Conservation (phyloP, 1,140 invertebrate genomes). For the Rhyzopertha dominica region DNA sequence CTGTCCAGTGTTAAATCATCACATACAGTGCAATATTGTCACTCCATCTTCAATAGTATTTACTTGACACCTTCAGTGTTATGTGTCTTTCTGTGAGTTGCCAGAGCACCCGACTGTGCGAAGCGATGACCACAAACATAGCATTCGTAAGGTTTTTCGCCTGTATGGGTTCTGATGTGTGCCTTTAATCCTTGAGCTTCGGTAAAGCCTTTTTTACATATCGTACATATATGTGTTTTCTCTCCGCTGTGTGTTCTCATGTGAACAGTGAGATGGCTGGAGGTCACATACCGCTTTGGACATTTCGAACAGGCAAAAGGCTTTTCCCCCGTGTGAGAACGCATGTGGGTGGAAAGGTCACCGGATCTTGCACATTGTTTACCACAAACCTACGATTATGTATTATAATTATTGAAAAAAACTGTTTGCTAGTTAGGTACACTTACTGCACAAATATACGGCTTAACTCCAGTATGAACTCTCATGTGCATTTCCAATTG, state of each 20-base stretch:
- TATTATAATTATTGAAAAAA: constrained; percentile 1
- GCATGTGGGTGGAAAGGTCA: constrained; percentile 31
- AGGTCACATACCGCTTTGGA: constrained; percentile 50
- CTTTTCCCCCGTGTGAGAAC: constrained; percentile 53
- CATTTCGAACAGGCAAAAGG: constrained; percentile 68
- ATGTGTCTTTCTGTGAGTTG: constrained; percentile 27
- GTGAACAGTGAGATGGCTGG: constrained; percentile 45
- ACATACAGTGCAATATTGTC: too few relatives aligned
- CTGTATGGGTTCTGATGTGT: constrained; percentile 52
- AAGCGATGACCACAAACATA: constrained; percentile 23
- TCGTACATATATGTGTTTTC: constrained; percentile 53
- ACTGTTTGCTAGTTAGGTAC: too few relatives aligned
- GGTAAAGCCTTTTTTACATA: constrained; percentile 52
- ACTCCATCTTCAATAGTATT: too few relatives aligned
- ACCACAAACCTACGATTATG: constrained; percentile 19
- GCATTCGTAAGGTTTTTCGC: constrained; percentile 50
- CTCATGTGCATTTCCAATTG: constrained; percentile 26
- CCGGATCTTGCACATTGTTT: constrained; percentile 28
- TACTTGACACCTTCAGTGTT: too few relatives aligned
- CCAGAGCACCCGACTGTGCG: constrained; percentile 24
- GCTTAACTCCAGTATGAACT: constrained; percentile 23
- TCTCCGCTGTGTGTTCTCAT: constrained; percentile 65
- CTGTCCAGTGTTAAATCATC: too few relatives aligned
- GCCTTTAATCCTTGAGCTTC: constrained; percentile 48
- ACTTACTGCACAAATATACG: constrained; percentile 23